Conservation (phyloP, 2,797 vertebrate genomes). For the Lepilemur ruficaudatus region DNA sequence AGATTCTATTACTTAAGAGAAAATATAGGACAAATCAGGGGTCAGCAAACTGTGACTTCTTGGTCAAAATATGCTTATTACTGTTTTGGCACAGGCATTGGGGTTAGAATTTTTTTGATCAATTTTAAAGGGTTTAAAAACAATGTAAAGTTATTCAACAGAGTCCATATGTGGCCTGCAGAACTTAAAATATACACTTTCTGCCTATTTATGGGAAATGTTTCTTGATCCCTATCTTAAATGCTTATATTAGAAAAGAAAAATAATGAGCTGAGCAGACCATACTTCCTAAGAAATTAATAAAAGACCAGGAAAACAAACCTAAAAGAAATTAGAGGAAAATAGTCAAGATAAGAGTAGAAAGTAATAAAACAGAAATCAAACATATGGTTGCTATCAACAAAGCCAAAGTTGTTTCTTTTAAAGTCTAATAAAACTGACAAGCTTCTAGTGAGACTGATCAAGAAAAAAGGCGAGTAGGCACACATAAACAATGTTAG, state of each 20-base stretch:
- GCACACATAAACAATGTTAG: neutral
- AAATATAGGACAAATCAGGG: neutral
- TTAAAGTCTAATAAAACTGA: constrained; percentile 49
- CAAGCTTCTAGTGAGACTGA: constrained; percentile 8
- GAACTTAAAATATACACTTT: neutral
- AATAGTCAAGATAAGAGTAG: constrained; percentile 20
- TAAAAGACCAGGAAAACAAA: neutral
- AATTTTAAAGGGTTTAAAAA: neutral
- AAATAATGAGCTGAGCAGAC: neutral
- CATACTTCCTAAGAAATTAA: neutral
- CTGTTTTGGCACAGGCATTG: neutral
- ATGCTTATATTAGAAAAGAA: neutral
- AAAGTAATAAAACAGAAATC: constrained; percentile 53
- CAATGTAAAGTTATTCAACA: neutral
- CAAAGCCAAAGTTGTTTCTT: constrained; percentile 41
- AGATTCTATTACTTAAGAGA: neutral
- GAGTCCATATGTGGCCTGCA: neutral
- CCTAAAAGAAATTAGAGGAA: constrained; percentile 12
- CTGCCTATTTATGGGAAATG: neutral
- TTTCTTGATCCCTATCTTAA: neutral
- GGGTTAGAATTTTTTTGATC: neutral
- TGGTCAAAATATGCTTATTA: neutral
- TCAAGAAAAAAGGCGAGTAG: neutral
- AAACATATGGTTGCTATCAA: constrained; percentile 34
- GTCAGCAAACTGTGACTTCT: neutral